Evolutionary conservation across 1,140 invertebrate species (phyloP).

Genomic region (Cataglyphis hispanica): DNA sequence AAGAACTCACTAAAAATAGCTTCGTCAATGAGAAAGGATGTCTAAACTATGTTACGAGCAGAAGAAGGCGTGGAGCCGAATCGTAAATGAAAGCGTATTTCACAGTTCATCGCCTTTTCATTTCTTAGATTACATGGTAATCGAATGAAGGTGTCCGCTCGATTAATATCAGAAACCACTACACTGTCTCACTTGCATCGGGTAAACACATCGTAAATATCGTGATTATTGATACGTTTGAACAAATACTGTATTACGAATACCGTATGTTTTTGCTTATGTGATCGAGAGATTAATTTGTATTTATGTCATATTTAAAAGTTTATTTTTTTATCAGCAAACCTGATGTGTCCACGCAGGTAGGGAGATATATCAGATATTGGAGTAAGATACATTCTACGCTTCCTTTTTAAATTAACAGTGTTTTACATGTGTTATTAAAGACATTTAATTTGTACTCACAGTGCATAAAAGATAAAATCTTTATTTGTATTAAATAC

Average conservation of each 20-base stretch:
- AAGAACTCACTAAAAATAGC: slow-evolving; percentile 27
- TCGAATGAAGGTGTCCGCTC: slow-evolving; percentile 17
- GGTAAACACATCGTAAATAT: slow-evolving; percentile 18
- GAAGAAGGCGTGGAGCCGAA: slow-evolving; percentile 11
- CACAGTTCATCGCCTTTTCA: slow-evolving; percentile 48
- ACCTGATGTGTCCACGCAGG: neutral
- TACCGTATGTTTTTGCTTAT: neutral
- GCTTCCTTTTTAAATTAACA: neutral
- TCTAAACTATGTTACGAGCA: neutral
- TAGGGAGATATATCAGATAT: neutral
- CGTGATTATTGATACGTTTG: slow-evolving; percentile 25
- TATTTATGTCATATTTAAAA: neutral
- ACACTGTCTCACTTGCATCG: slow-evolving; percentile 13
- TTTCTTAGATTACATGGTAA: slow-evolving; percentile 49
- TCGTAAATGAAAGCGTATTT: slow-evolving; percentile 50
- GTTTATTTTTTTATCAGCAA: neutral
- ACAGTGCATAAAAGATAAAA: neutral
- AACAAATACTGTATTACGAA: neutral
- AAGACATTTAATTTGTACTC: neutral
- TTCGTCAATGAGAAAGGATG: neutral
- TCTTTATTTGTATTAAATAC: slow-evolving; percentile 4
- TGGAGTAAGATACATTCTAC: neutral
- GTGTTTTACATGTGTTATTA: neutral
- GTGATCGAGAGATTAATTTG: neutral
- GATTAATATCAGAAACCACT: slow-evolving; percentile 45